A percentile compares a stretch with the other conserved stretches of the same genome.
Evolutionary conservation across 2,797 vertebrate species (phyloP).

Genomic region (Petrocephalus sullivani): DNA sequence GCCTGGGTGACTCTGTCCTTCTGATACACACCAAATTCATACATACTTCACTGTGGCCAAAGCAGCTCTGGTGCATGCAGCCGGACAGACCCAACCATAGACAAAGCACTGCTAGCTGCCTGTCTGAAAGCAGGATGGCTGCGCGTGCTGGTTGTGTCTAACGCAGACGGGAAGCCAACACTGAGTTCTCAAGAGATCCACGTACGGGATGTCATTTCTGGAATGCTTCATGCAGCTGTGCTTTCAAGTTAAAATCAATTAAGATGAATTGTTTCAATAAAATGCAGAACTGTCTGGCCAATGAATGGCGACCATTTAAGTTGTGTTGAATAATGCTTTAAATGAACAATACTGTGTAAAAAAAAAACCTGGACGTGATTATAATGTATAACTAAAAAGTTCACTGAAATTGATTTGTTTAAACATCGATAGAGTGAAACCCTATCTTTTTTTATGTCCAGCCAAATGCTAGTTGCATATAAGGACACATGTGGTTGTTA

Average conservation of each 20-base stretch:
- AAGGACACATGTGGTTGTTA: background rate
- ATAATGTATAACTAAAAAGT: background rate
- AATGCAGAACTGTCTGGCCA: background rate
- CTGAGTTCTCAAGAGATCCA: background rate
- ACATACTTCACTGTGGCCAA: background rate
- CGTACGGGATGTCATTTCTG: background rate
- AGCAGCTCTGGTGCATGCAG: background rate
- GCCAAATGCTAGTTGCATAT: background rate
- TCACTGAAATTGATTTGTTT: background rate
- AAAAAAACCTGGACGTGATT: background rate
- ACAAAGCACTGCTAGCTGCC: conserved; percentile 4
- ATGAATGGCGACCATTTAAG: background rate
- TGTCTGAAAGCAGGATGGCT: background rate
- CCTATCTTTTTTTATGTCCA: background rate
- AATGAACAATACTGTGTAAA: background rate
- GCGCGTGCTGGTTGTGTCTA: background rate
- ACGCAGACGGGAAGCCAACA: background rate
- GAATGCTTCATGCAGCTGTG: background rate
- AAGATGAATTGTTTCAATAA: background rate
- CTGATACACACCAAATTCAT: background rate
- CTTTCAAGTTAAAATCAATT: background rate
- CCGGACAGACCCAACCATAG: conserved; percentile 5
- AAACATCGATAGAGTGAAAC: background rate
- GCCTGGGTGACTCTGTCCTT: background rate
- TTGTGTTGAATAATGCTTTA: background rate